A percentile compares a stretch with the other conserved stretches of the same genome.
Conservation (phyloP, 2,888 invertebrate species). For the Chrysotoxum bicinctum region DNA sequence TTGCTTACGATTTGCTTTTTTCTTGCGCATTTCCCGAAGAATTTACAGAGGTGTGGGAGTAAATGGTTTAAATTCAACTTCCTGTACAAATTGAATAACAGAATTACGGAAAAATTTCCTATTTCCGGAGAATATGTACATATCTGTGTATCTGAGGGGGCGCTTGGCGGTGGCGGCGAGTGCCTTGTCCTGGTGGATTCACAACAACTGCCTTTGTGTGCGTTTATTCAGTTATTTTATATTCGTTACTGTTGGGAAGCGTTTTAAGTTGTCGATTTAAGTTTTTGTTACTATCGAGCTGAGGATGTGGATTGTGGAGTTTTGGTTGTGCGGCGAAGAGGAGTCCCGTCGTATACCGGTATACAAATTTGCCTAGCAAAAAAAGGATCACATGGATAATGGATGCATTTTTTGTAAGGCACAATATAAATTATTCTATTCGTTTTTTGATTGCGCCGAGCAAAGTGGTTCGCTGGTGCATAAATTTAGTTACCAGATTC, state of each 20-base stretch:
- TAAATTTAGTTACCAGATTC: slow-evolving; percentile 66
- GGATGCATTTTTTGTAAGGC: slow-evolving; percentile 60
- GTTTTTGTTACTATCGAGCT: slow-evolving; percentile 31
- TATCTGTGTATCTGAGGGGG: slow-evolving; percentile 20
- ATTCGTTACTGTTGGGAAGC: slow-evolving; percentile 25
- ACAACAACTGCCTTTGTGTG: background rate
- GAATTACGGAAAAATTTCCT: slow-evolving; percentile 65
- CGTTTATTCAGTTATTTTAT: slow-evolving; percentile 27
- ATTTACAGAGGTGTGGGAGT: slow-evolving; percentile 49
- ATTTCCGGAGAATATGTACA: slow-evolving; percentile 17
- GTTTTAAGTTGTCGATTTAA: slow-evolving; percentile 69
- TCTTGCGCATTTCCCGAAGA: slow-evolving; percentile 32
- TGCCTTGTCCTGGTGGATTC: background rate
- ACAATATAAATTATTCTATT: slow-evolving; percentile 59
- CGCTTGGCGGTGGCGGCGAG: too few species aligned
- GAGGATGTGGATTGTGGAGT: background rate
- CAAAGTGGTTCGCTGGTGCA: slow-evolving; percentile 66
- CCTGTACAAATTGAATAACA: slow-evolving; percentile 70
- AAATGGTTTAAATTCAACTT: slow-evolving; percentile 71
- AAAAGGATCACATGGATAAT: slow-evolving; percentile 23
- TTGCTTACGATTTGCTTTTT: slow-evolving; percentile 9
- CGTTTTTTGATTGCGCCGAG: slow-evolving; percentile 52
- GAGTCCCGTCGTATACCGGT: background rate
- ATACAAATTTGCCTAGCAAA: slow-evolving; percentile 36
- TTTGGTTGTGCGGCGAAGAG: background rate